Evolutionary conservation across 2,888 invertebrate genomes (phyloP).

Genomic region (Megastigmus dorsalis): DNA sequence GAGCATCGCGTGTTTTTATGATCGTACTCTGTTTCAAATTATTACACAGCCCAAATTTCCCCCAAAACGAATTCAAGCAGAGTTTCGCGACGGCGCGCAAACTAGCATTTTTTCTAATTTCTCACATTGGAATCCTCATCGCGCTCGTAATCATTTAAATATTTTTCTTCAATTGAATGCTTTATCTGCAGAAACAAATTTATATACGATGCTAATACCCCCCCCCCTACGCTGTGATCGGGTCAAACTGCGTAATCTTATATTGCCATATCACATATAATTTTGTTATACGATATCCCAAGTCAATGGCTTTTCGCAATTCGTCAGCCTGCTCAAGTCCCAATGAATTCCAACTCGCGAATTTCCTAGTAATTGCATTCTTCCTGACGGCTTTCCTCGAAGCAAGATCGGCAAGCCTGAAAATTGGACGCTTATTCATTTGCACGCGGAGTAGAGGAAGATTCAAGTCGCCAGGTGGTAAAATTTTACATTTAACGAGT

Average conservation of each 20-base stretch:
- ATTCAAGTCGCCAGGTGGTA: constrained; percentile 55
- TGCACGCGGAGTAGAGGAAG: not conserved
- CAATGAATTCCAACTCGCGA: constrained; percentile 59
- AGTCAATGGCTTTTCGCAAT: constrained; percentile 62
- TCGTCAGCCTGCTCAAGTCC: constrained; percentile 69
- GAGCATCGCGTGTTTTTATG: not conserved
- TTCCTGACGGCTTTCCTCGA: constrained; percentile 57
- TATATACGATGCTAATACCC: constrained; percentile 9
- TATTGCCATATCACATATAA: constrained; percentile 62
- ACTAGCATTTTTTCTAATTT: constrained; percentile 30
- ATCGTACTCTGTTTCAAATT: not conserved
- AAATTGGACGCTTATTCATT: not conserved
- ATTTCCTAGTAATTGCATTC: constrained; percentile 64
- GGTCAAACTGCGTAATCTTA: constrained; percentile 51
- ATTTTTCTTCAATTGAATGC: constrained; percentile 8
- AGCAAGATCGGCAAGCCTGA: constrained; percentile 55
- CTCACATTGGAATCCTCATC: not conserved
- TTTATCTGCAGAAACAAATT: not conserved
- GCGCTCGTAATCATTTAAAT: not conserved
- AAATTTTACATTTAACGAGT: constrained; percentile 57
- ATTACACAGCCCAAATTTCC: too few relatives aligned
- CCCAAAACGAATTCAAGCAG: too few relatives aligned
- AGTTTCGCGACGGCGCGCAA: constrained; percentile 41
- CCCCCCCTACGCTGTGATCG: too few relatives aligned
- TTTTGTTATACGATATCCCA: constrained; percentile 60